Evolutionary conservation across 2,113 vertebrate species (phyloP).

Genomic region (Corvus hawaiiensis): DNA sequence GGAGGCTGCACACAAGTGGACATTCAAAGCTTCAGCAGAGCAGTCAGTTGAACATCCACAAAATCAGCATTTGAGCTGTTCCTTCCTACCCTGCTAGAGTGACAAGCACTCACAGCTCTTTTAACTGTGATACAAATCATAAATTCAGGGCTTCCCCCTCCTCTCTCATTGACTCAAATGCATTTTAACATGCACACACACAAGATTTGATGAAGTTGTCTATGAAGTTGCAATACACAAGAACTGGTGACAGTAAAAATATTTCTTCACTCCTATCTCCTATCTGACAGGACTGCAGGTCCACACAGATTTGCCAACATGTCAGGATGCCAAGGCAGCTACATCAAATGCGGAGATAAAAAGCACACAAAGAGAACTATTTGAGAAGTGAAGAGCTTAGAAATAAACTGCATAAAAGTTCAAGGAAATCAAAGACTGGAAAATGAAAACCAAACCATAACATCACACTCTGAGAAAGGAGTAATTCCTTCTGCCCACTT

Average conservation of each 20-base stretch:
- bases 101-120: neutral
- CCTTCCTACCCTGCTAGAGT: neutral
- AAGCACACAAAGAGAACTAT: neutral
- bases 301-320: neutral
- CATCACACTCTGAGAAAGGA: neutral
- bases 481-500: neutral
- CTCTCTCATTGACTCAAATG: neutral
- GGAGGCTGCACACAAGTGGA: neutral
- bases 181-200: accelerated
- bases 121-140: neutral
- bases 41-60: neutral
- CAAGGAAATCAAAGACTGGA: neutral
- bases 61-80: neutral
- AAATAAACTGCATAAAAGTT: neutral
- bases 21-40: neutral
- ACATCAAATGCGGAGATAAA: neutral
- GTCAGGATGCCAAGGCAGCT: neutral
- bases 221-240: neutral
- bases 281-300: neutral
- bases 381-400: neutral
- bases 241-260: neutral
- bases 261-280: neutral
- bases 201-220: neutral
- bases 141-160: neutral
- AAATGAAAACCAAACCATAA: neutral